phyloP scores from a whole-genome alignment of 2,888 invertebrate genomes.

The Trichacis sp. region DNA sequence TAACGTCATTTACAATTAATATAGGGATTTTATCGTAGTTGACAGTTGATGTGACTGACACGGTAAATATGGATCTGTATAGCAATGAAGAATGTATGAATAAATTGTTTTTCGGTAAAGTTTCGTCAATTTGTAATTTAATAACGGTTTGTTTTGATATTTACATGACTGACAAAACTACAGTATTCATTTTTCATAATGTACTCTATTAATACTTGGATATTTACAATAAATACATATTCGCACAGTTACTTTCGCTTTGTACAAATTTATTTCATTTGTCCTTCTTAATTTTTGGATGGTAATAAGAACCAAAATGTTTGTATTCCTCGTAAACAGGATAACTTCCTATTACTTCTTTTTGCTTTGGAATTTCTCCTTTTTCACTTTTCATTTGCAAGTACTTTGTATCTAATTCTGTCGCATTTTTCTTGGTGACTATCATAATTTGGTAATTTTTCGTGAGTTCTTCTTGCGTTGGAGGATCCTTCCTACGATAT shows the following conservation, averaged over 20 bases:
- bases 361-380: slow-evolving; percentile 14
- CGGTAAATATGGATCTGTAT: not conserved
- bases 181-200: not conserved
- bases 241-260: not conserved
- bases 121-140: not conserved
- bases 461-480: slow-evolving; percentile 78
- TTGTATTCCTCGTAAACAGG: slow-evolving; percentile 77
- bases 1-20: not conserved
- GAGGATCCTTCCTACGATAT: slow-evolving; percentile 74
- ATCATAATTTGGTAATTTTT: slow-evolving; percentile 79
- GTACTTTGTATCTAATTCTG: slow-evolving; percentile 75
- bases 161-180: not conserved
- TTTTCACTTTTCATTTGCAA: slow-evolving; percentile 65
- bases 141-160: not conserved
- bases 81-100: not conserved
- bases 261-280: slow-evolving; percentile 6
- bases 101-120: not conserved
- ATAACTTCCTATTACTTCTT: slow-evolving; percentile 60
- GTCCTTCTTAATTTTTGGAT: slow-evolving; percentile 20
- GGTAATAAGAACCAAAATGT: slow-evolving; percentile 41
- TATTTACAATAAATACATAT: slow-evolving; percentile 7
- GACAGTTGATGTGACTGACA: not conserved
- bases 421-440: slow-evolving; percentile 82
- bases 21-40: not conserved
- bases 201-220: not conserved